Evolutionary conservation across 2,888 invertebrate genomes (phyloP), one percentile per base, ranked within the genome.

Genomic region (Incurvaria masculella): DNA sequence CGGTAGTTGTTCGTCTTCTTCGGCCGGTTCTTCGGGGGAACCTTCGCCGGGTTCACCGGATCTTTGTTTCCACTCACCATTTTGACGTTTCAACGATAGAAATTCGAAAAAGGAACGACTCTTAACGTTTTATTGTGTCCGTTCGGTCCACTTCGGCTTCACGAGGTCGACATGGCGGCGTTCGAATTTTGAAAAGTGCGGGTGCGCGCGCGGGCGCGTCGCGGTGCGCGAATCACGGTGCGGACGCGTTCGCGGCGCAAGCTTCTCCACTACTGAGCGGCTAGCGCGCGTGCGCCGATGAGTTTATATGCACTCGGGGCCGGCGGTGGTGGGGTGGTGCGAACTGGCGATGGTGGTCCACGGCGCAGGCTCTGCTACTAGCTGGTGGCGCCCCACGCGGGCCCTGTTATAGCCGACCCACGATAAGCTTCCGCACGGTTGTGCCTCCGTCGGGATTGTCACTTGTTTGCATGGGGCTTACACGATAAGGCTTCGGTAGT

Each of bases 1-100:
- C 62, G 61, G 51, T 75, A 78, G 55, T 76, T 78, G 51, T 78
- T 78, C 26, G 63, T 69, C 56, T 78, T 78, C 62, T 78, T 76
- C 56, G 71, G 73, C 56, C 78, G 72, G 55, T 72, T 66, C 58
- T 72, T 69, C 14, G 75, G 74, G 48, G 72, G 72, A 57, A 73
- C 65, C 64, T 78, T 78, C 59, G 68, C 66, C 4, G 65, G 67
- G 57, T 76, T 72, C 58, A 59, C 63, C 33, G 68, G 62, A 57
- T 69, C 69, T 61, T 72, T 75, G 59, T 75, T 76, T 52, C 73
- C 75, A 68, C 78, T 78, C 52, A 78, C 78, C 78, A 78, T 78
- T 67, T 68, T 74, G 55, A 57, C 50, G 26, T 47, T 50, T 52
- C 10, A 55, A 48, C 50, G 49, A 50, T 52, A 48, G 39, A 48